These are phyloP conservation scores for Heteractis magnifica DNA, from an alignment of 92 coral and sea anemone genomes.

Conservation along the genomic window DNA sequence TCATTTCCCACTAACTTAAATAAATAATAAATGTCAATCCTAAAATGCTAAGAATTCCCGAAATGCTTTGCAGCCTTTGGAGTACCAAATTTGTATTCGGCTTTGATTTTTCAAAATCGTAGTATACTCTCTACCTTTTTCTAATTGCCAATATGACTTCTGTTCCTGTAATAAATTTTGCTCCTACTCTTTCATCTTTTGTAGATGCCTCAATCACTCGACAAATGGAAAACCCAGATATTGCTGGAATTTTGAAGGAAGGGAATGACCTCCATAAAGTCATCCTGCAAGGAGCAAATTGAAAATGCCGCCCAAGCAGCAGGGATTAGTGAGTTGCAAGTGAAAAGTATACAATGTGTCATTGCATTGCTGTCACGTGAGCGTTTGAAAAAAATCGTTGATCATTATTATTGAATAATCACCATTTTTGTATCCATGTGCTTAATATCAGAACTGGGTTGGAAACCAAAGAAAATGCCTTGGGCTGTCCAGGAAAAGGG, in stretches of 20 bases:
- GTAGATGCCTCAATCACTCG: slow-evolving; percentile 19
- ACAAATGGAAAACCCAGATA: background rate
- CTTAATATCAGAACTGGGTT: slow-evolving; percentile 18
- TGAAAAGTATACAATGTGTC: background rate
- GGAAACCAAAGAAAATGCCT: slow-evolving; percentile 15
- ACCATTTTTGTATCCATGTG: background rate
- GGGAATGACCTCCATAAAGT: slow-evolving; percentile 4
- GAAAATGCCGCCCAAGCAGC: too few relatives aligned
- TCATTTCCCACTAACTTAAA: too few relatives aligned
- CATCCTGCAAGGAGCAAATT: background rate
- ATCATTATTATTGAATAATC: too few relatives aligned
- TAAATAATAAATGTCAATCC: too few relatives aligned
- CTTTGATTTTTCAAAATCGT: too few relatives aligned
- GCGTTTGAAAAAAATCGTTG: background rate
- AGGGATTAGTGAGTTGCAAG: slow-evolving; percentile 2
- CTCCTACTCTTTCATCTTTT: background rate
- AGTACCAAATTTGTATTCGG: too few relatives aligned
- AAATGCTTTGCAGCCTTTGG: too few relatives aligned
- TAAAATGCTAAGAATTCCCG: too few relatives aligned
- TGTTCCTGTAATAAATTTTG: background rate
- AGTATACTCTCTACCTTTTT: background rate
- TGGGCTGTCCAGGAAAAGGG: too few relatives aligned
- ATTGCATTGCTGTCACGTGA: background rate
- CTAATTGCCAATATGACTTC: background rate
- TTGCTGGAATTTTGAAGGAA: background rate